phyloP scores from a whole-genome alignment of 35 echinoderm and acorn worm genomes.

The Ptychodera flava region DNA sequence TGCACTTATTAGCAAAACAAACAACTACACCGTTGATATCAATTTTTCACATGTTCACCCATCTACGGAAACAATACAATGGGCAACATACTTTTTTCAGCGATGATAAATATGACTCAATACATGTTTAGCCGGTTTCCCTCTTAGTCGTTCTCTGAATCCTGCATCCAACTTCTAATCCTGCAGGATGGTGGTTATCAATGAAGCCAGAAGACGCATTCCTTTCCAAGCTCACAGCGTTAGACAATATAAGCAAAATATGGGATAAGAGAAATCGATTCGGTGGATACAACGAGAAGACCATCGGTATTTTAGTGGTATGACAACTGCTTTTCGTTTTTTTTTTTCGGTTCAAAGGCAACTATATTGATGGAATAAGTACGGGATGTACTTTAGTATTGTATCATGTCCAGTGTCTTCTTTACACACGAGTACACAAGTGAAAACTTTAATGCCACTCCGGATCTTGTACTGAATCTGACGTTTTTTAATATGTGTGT shows the following conservation, averaged over 20 bases:
- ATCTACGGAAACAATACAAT: too few relatives aligned
- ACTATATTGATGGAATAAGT: background rate
- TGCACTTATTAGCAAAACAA: too few relatives aligned
- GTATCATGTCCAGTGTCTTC: too few relatives aligned
- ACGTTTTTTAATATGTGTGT: too few relatives aligned
- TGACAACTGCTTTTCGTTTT: background rate
- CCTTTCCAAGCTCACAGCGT: conserved; percentile 31
- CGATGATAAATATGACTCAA: background rate
- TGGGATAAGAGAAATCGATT: conserved; percentile 62
- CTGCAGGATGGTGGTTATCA: conserved; percentile 67
- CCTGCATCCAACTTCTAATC: too few relatives aligned
- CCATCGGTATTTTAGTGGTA: conserved; percentile 67
- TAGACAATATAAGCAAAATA: conserved; percentile 34
- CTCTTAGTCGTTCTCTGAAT: too few relatives aligned
- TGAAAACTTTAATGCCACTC: background rate
- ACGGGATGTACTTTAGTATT: background rate
- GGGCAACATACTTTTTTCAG: background rate
- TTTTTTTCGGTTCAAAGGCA: background rate
- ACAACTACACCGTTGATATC: too few relatives aligned
- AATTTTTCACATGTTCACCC: too few relatives aligned
- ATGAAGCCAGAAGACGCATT: conserved; percentile 63
- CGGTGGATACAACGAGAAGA: conserved; percentile 54
- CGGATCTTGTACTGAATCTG: too few relatives aligned
- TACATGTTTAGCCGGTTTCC: background rate
- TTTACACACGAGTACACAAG: too few relatives aligned